Evolutionary conservation across 2,888 invertebrate genomes (phyloP).

Genomic region (Acleris holmiana): DNA sequence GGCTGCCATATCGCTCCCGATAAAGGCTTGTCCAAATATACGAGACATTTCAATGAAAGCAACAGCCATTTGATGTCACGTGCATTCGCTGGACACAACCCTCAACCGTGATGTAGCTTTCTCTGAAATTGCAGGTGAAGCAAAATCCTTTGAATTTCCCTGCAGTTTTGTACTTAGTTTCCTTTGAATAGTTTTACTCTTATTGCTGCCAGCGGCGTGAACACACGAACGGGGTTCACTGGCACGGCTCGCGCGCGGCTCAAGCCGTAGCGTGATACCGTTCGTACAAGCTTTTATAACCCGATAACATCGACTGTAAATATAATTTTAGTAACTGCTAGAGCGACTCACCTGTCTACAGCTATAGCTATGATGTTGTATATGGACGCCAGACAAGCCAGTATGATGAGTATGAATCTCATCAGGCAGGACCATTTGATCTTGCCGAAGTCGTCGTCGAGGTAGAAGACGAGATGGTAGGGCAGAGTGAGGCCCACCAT

Average conservation of each 20-base stretch:
- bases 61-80: constrained; percentile 13
- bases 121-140: constrained; percentile 19
- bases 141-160: constrained; percentile 18
- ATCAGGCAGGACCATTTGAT: constrained; percentile 87
- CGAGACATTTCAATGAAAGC: constrained; percentile 16
- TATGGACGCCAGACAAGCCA: constrained; percentile 91
- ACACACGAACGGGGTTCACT: constrained; percentile 29
- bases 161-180: constrained; percentile 17
- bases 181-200: constrained; percentile 21
- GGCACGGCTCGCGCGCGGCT: constrained; percentile 23
- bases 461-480: constrained; percentile 91
- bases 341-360: constrained; percentile 84
- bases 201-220: constrained; percentile 19
- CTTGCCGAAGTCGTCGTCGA: constrained; percentile 84
- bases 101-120: constrained; percentile 13
- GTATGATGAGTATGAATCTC: constrained; percentile 89
- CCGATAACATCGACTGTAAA: constrained; percentile 16
- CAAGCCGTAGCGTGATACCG: constrained; percentile 27
- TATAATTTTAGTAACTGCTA: constrained; percentile 12
- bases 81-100: constrained; percentile 2
- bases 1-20: constrained; percentile 28
- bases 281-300: constrained; percentile 10
- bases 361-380: constrained; percentile 92
- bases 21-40: constrained; percentile 16
- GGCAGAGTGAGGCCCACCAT: constrained; percentile 91